These are phyloP conservation scores for Seira sanloemensis DNA, from an alignment of 2,888 invertebrate species.

Conservation along the genomic window DNA sequence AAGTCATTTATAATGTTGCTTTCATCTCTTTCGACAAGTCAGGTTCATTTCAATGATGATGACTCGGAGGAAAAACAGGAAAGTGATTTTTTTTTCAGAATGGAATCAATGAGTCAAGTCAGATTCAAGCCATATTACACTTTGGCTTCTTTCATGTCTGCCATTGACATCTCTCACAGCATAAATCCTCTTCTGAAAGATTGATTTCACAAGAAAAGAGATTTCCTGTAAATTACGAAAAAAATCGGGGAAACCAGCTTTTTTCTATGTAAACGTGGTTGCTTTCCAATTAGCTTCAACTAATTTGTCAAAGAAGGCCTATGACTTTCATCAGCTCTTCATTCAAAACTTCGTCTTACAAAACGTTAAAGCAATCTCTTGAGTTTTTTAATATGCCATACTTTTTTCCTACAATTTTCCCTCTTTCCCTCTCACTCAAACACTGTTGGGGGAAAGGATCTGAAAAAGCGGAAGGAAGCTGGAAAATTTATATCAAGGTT, in stretches of 20 bases:
- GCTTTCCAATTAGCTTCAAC: constrained; percentile 47
- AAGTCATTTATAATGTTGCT: constrained; percentile 12
- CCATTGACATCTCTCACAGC: constrained; percentile 7
- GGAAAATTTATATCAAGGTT: not conserved
- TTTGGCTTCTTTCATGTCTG: constrained; percentile 8
- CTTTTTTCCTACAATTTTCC: not conserved
- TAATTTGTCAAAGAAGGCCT: constrained; percentile 53
- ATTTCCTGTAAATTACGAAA: not conserved
- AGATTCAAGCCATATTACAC: constrained; percentile 9
- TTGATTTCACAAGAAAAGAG: constrained; percentile 3
- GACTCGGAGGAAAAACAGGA: not conserved
- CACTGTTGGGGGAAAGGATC: not conserved
- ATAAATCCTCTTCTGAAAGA: not conserved
- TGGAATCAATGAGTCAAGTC: constrained; percentile 16
- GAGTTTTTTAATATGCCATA: not conserved
- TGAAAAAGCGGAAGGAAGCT: not conserved
- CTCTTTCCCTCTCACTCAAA: not conserved
- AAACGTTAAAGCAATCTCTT: not conserved
- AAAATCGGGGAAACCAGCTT: not conserved
- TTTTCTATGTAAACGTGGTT: constrained; percentile 13
- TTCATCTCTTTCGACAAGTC: constrained; percentile 14
- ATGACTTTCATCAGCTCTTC: not conserved
- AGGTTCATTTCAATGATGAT: constrained; percentile 13
- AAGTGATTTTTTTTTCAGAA: constrained; percentile 6
- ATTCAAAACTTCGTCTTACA: not conserved